These are phyloP conservation scores for Polypterus bichir DNA, from an alignment of 2,113 vertebrate genomes.

Conservation along the genomic window DNA sequence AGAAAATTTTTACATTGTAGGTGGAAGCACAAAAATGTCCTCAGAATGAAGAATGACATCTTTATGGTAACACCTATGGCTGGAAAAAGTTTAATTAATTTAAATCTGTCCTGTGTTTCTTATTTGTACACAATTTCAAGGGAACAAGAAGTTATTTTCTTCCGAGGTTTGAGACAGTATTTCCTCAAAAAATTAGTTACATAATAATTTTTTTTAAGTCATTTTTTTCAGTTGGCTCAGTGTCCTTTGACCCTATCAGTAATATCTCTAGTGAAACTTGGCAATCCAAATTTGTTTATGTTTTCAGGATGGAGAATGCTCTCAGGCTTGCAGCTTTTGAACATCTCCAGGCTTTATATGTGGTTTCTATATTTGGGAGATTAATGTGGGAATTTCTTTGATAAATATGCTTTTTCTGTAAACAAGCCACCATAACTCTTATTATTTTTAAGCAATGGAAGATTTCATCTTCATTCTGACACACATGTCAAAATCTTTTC, in stretches of 20 bases:
- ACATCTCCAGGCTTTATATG: not conserved
- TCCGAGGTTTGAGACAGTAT: no score
- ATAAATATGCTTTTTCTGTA: slow-evolving; percentile 1
- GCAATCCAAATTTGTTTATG: not conserved
- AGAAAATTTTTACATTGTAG: no score
- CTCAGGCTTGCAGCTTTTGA: not conserved
- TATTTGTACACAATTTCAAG: no score
- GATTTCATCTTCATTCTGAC: no score
- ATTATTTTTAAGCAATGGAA: no score
- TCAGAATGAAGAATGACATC: no score
- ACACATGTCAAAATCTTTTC: no score
- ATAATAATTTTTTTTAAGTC: not conserved
- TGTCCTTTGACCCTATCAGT: slow-evolving; percentile 3
- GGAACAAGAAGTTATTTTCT: no score
- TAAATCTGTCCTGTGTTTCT: no score
- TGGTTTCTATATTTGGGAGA: not conserved
- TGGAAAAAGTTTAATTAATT: no score
- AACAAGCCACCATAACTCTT: not conserved
- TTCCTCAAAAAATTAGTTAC: not conserved
- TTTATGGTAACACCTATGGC: no score
- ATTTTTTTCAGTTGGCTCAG: not conserved
- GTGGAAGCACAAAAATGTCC: no score
- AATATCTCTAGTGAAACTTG: not conserved
- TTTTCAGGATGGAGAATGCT: not conserved
- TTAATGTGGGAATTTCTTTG: slow-evolving; percentile 5